phyloP scores from a whole-genome alignment of 2,888 invertebrate genomes.

The Sinhomidia bicolor region DNA sequence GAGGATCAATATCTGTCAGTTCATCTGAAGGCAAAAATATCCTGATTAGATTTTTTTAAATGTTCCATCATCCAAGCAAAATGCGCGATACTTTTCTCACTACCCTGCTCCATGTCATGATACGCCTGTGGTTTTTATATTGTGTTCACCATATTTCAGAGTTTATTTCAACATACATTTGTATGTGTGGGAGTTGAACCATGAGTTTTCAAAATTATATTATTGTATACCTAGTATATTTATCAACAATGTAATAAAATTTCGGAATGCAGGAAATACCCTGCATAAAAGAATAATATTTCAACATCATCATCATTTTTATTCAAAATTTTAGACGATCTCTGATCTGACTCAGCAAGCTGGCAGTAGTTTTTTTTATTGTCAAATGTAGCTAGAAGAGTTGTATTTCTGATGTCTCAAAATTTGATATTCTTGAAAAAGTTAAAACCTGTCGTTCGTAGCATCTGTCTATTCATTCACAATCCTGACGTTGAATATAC shows the following conservation, averaged over 20 bases:
- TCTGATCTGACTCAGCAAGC: not conserved
- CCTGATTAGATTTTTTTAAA: conserved; percentile 57
- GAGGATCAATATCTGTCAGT: conserved; percentile 65
- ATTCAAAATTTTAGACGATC: not conserved
- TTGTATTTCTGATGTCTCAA: not conserved
- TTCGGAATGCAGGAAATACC: not conserved
- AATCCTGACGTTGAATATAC: too few relatives aligned
- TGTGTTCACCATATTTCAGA: not conserved
- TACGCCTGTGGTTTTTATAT: conserved; percentile 48
- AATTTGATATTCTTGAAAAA: not conserved
- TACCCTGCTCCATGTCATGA: not conserved
- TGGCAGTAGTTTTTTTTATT: not conserved
- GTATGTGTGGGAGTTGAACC: conserved; percentile 45
- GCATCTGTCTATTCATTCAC: not conserved
- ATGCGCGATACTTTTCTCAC: conserved; percentile 32
- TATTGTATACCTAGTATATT: too few relatives aligned
- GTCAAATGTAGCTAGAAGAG: not conserved
- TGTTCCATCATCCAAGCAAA: conserved; percentile 41
- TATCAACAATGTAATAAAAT: not conserved
- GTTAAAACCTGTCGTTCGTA: not conserved
- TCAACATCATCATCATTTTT: not conserved
- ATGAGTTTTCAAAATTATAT: too few relatives aligned
- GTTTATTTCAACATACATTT: not conserved
- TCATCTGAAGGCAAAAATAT: conserved; percentile 48
- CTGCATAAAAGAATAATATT: not conserved